phyloP scores from a whole-genome alignment of 2,797 vertebrate genomes.

The Girardinus metallicus region DNA sequence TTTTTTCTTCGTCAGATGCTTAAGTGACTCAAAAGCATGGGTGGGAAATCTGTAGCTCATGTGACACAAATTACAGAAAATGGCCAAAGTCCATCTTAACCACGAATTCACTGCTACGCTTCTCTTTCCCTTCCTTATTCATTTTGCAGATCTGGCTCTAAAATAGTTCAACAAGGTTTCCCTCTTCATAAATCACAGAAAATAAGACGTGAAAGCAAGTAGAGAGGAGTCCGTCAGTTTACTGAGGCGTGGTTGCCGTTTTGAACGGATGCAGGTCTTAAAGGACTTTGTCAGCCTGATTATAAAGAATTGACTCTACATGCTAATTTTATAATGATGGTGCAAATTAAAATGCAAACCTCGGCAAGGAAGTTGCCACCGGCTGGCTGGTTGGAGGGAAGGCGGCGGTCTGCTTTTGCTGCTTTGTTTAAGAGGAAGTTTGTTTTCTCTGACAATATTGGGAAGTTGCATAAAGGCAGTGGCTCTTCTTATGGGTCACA shows the following conservation, averaged over 20 bases:
- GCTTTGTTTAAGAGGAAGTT: conserved; percentile 22
- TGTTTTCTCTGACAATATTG: background rate
- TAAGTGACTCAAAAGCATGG: background rate
- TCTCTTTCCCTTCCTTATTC: background rate
- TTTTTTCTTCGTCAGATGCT: background rate
- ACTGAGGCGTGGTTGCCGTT: background rate
- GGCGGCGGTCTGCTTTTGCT: background rate
- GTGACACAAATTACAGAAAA: background rate
- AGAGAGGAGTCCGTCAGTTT: background rate
- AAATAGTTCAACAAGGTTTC: background rate
- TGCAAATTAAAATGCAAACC: background rate
- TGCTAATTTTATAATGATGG: background rate
- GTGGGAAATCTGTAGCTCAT: background rate
- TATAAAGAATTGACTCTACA: background rate
- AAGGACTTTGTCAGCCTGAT: background rate
- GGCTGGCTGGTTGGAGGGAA: background rate
- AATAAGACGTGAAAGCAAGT: background rate
- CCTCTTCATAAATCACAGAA: background rate
- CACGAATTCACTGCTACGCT: background rate
- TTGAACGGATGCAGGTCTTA: background rate
- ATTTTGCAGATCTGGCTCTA: background rate
- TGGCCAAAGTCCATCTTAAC: background rate
- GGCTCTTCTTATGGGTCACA: background rate
- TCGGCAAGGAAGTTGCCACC: background rate
- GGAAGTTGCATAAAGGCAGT: background rate